A percentile compares a stretch with the other conserved stretches of the same genome.
Conservation (phyloP, 2,797 vertebrate species). For the Hippopotamyrus pictus region DNA sequence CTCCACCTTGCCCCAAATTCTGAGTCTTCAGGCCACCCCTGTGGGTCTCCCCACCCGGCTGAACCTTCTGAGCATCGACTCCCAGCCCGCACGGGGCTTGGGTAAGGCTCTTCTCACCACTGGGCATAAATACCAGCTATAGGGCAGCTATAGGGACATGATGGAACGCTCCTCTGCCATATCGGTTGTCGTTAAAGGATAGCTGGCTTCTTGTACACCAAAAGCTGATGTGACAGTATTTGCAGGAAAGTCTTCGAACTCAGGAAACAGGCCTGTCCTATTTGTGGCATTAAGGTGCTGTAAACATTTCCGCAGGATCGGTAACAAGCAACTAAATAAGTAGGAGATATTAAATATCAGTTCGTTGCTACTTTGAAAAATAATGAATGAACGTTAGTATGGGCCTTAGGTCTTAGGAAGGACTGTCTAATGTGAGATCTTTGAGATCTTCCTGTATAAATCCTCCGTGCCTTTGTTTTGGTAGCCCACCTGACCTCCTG, state of each 20-base stretch:
- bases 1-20: slow-evolving; percentile 13
- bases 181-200: background rate
- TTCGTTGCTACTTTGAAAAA: background rate
- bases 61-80: slow-evolving; percentile 66
- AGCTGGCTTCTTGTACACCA: background rate
- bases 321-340: background rate
- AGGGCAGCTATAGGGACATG: background rate
- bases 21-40: background rate
- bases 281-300: background rate
- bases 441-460: background rate
- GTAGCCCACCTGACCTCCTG: background rate
- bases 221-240: background rate
- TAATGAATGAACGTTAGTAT: background rate
- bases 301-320: background rate
- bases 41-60: background rate
- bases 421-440: background rate
- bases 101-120: slow-evolving; percentile 66
- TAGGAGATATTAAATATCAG: background rate
- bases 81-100: slow-evolving; percentile 70
- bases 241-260: background rate
- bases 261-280: background rate
- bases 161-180: background rate
- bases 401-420: background rate
- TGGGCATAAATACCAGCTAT: background rate
- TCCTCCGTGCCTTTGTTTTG: background rate